Percentiles rank a stretch among this genome's conserved stretches.
These are phyloP conservation scores for Myiagra hebetior DNA, from an alignment of 2,113 vertebrate genomes.

Conservation along the genomic window DNA sequence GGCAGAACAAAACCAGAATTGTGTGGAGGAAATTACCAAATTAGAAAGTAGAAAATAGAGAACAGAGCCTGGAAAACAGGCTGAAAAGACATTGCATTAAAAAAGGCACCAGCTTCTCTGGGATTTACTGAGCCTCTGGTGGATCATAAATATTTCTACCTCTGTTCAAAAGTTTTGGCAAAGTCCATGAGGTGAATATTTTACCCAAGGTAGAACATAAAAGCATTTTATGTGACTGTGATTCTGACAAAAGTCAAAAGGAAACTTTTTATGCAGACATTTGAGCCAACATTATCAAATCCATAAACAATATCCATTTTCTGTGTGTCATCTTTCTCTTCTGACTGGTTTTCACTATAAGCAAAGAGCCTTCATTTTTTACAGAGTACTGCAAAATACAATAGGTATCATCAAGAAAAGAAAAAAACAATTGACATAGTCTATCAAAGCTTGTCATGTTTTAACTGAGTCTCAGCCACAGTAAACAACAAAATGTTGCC, in stretches of 20 bases:
- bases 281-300: slow-evolving; percentile 27
- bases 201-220: background rate
- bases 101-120: background rate
- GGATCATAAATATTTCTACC: background rate
- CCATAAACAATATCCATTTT: slow-evolving; percentile 21
- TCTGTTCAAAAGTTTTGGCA: background rate
- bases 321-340: background rate
- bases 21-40: background rate
- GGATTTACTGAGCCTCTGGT: background rate
- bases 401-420: slow-evolving; percentile 25
- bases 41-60: background rate
- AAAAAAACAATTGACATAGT: slow-evolving; percentile 15
- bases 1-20: background rate
- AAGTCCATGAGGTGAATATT: background rate
- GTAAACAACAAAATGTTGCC: slow-evolving; percentile 29
- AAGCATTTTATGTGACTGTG: background rate
- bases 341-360: background rate
- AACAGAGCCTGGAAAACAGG: background rate
- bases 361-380: slow-evolving; percentile 41
- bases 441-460: slow-evolving; percentile 54
- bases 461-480: slow-evolving; percentile 35
- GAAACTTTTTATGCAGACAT: background rate
- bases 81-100: background rate
- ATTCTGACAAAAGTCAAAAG: slow-evolving; percentile 7
- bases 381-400: slow-evolving; percentile 16